Base-by-base conservation (phyloP, 2,888 invertebrate species). In the Peribatodes rhomboidaria region DNA sequence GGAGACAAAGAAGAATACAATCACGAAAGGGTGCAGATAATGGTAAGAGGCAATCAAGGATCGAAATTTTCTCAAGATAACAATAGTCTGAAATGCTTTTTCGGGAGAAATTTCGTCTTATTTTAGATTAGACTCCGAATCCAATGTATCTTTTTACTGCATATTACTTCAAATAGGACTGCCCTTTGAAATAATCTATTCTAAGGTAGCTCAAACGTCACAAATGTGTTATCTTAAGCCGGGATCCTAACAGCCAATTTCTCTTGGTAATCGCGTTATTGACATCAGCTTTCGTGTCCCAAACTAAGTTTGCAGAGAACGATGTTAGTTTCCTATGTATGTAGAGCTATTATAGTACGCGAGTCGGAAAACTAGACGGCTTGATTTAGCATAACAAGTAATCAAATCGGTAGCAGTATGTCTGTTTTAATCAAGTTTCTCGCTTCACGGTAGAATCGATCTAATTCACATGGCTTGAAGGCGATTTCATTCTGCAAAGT, bases 1-100 rank as follows among this genome's bases (percentile, higher is more conserved):
- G n/a, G 16, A 18, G 53, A 60, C 55, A 55, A 58, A 49, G 63
- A 58, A 27, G 42, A 50, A 50, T 50, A 59, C 31, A 42, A 42
- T 39, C 27, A 35, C 42, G 18, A 59, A 64, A 42, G 44, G 54
- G 55, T 60, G 31, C 20, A 54, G 31, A 59, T 54, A 37, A 49
- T 33, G 9, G 46, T 6, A 11, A 42, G 47, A 42, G 64, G 46
- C 56, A 65, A 61, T 56, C 60, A 57, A 56, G 39, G 16, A 52
- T 60, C 22, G 44, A 44, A 50, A 56, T 64, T 16, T 18, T 55
- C 55, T 60, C 16, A 11, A 14, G 14, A 37, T 60, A 41, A 49
- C 41, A 57, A 33, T 37, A 52, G 20, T 27, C 9, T 53, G 33
- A 59, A 54, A 27, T 49, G 35, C 37, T 46, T 54, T 27, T 49